Percentiles rank a stretch among this genome's conserved stretches.
Conservation (phyloP, 1,140 invertebrate genomes). For the Cotesia glomerata region DNA sequence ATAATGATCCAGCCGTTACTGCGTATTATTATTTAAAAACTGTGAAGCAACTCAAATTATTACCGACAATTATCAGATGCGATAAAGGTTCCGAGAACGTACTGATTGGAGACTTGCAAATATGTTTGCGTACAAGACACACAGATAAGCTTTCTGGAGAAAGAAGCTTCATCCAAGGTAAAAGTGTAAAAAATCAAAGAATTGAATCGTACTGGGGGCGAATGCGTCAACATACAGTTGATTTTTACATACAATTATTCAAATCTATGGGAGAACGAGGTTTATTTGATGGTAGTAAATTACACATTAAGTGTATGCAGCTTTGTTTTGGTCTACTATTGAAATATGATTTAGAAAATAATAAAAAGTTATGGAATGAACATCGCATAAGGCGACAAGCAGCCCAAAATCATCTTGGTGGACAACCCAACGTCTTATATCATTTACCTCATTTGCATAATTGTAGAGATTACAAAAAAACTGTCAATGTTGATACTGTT, state of each 20-base stretch:
- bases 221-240: constrained; percentile 3
- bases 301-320: constrained; percentile 20
- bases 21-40: constrained; percentile 39
- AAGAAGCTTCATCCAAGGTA: constrained; percentile 19
- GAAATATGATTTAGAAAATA: neutral
- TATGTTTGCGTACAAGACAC: constrained; percentile 3
- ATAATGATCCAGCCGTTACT: constrained; percentile 36
- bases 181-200: constrained; percentile 14
- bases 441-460: too few relatives aligned
- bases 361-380: constrained; percentile 14
- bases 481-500: too few relatives aligned
- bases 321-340: constrained; percentile 15
- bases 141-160: neutral
- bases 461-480: too few relatives aligned
- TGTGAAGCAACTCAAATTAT: constrained; percentile 26
- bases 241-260: constrained; percentile 20
- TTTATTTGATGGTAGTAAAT: neutral
- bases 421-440: too few relatives aligned
- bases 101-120: constrained; percentile 9
- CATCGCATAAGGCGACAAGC: too few relatives aligned
- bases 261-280: constrained; percentile 12
- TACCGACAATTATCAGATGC: constrained; percentile 34
- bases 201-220: too few relatives aligned
- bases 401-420: too few relatives aligned
- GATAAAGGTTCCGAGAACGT: constrained; percentile 37